phyloP scores from a whole-genome alignment of 2,113 vertebrate species.

The Tragelaphus buxtoni region DNA sequence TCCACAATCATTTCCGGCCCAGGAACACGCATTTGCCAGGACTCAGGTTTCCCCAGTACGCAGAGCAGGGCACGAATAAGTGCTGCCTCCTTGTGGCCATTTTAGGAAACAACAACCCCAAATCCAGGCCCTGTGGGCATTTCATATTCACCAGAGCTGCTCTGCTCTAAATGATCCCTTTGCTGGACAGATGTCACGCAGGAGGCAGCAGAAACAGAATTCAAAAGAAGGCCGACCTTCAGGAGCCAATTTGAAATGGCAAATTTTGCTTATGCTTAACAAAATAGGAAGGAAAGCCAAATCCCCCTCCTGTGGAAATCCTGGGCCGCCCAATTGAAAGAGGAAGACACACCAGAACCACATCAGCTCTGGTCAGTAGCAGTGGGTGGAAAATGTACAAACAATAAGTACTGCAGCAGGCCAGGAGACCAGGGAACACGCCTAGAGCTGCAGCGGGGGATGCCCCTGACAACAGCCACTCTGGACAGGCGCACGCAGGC shows the following conservation, averaged over 20 bases:
- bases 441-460: background rate
- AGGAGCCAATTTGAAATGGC: background rate
- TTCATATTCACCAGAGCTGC: background rate
- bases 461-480: background rate
- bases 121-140: background rate
- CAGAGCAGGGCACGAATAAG: background rate
- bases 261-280: background rate
- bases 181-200: background rate
- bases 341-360: background rate
- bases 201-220: background rate
- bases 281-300: background rate
- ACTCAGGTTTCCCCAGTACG: background rate
- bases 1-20: background rate
- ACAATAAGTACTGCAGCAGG: background rate
- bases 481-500: background rate
- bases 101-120: background rate
- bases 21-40: background rate
- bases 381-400: background rate
- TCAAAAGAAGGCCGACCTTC: background rate
- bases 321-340: background rate
- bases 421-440: background rate
- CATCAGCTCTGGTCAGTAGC: background rate
- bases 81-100: background rate
- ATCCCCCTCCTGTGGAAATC: background rate
- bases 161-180: background rate